These are phyloP conservation scores for Drosophila sucinea DNA, from an alignment of 1,140 invertebrate genomes.

Conservation along the genomic window DNA sequence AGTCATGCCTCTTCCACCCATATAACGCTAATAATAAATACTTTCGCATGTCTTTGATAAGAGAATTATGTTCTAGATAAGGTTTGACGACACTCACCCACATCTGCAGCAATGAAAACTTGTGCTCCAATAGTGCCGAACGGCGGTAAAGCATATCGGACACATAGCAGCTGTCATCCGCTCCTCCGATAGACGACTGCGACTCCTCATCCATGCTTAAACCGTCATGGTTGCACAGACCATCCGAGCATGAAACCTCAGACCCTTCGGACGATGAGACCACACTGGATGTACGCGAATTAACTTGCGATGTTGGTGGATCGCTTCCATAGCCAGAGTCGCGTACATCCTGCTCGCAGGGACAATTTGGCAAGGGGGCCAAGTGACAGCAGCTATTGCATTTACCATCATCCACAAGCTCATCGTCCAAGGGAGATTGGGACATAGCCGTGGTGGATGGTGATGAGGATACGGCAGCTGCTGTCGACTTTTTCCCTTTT, in stretches of 20 bases:
- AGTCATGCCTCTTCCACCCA: not conserved
- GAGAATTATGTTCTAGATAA: no score
- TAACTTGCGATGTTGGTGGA: constrained; percentile 84
- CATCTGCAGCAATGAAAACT: constrained; percentile 82
- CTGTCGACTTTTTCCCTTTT: constrained; percentile 30
- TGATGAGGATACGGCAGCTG: constrained; percentile 3
- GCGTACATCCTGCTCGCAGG: constrained; percentile 84
- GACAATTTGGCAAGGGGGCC: constrained; percentile 72
- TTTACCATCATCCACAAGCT: constrained; percentile 38
- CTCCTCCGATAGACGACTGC: constrained; percentile 40
- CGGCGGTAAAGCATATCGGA: constrained; percentile 49
- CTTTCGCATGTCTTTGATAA: no score
- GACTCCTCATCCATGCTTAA: constrained; percentile 52
- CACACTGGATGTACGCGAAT: constrained; percentile 87
- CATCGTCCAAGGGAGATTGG: not conserved
- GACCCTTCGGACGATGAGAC: constrained; percentile 91
- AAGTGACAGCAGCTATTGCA: constrained; percentile 57
- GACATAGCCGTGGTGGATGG: constrained; percentile 1
- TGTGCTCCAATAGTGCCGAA: constrained; percentile 51
- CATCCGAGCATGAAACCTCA: constrained; percentile 92
- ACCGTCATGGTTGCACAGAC: constrained; percentile 90
- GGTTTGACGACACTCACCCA: constrained; percentile 62
- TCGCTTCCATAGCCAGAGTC: constrained; percentile 94
- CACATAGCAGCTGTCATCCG: constrained; percentile 48
- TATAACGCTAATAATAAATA: no score